Base-by-base conservation (phyloP, 2,888 invertebrate species). In the Apodemia duryi region DNA sequence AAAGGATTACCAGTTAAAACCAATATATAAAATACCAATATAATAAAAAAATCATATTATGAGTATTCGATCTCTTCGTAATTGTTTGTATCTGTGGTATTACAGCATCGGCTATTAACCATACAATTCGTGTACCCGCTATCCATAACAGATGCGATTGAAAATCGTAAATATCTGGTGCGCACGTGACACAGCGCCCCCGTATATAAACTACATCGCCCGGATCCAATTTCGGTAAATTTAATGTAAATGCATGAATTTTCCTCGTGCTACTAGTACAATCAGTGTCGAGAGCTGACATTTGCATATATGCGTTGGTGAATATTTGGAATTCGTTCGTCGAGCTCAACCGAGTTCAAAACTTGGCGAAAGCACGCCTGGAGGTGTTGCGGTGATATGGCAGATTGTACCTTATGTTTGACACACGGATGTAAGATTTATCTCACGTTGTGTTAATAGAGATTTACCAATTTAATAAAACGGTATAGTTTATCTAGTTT, bases 161-260 rank as follows among this genome's bases (percentile, higher is more conserved):
- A 85, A 87, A 84, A 85, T 84, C 85, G 82, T 88, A 89, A 89
- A 89, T 85, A 89, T 86, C 80, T 80, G 75, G 75, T 71, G 76
- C 78, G 75, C 83, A 79, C 82, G 84, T 86, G 86, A 83, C 85
- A 84, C 83, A 80, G 77, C 77, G 77, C 75, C 77, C 79, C 81
- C 81, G 80, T 84, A 85, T 81, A 85, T 86, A 86, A 85, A 85
- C 84, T 85, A 83, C 82, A 79, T 78, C 81, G 78, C 79, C 81
- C 78, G 80, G 83, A 86, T 88, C 84, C 86, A 87, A 90, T 88
- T 88, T 87, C 85, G 80, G 82, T 81, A 86, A 88, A 90, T 89
- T 88, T 91, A 89, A 91, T 90, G 91, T 90, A 87, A 90, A 91
- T 89, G 86, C 87, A 89, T 88, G 89, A 89, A 89, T 91, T 88